Evolutionary conservation across 2,797 vertebrate species (phyloP), one percentile per base, ranked within the genome.

Genomic region (Acomys russatus): DNA sequence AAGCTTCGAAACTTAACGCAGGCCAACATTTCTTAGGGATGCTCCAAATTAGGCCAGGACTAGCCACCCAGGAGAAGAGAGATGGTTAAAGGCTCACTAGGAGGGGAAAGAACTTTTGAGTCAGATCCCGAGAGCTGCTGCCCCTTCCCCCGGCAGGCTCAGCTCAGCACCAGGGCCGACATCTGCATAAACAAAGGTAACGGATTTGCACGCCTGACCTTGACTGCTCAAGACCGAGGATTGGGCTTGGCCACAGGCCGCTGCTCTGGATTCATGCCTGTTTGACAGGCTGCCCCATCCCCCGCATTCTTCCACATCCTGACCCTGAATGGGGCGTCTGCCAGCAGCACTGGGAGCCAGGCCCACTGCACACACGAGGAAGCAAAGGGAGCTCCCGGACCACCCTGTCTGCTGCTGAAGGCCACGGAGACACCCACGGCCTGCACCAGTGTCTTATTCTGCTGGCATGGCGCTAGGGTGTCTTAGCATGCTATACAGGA

Each of bases 181-280:
- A 95, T 94, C 94, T 90, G 83, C 38, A 71, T 61, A 56, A 97
- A 96, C 1, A 87, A 56, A 91, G 5, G 54, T 83, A 96, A 94
- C 63, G 2, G 85, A 63, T 93, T 97, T 92, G 59, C 86, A 20
- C 0, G 1, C 70, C 1, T 8, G 94, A 97, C 96, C 88, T 95
- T 92, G 88, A 94, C 44, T 0, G 3, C 25, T 3, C 54, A 3
- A 25, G 66, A 79, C 70, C 2, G 56, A 91, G 54, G 80, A 33
- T 76, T 56, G 15, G n/a, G 83, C 51, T 6, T 78, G 20, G 73
- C 28, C 0, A 73, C 28, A 18, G 1, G 96, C 35, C 8, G 33
- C 20, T 23, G 73, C 89, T 51, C 0, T 6, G 90, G 70, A 93
- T 33, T 73, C 61, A 74, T 0, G 8, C 0, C 0, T 0, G 66